A percentile compares a stretch with the other conserved stretches of the same genome.
phyloP scores from a whole-genome alignment of 2,797 vertebrate species.

The Gorsachius magnificus region DNA sequence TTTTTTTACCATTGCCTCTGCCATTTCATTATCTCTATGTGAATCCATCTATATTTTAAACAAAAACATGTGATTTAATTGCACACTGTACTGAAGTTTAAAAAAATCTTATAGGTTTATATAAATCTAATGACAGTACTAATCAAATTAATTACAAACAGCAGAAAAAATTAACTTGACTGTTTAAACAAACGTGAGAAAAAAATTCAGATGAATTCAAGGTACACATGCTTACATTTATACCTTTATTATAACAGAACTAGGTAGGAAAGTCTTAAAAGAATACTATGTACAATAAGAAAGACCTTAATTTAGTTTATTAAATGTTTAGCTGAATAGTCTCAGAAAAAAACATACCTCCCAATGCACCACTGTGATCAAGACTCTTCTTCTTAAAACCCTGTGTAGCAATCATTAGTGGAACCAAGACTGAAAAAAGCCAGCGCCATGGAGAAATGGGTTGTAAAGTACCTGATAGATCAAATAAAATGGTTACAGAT shows the following conservation, averaged over 20 bases:
- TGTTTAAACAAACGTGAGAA: not conserved
- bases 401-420: conserved; percentile 79
- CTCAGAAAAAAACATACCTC: conserved; percentile 78
- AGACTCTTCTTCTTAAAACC: conserved; percentile 89
- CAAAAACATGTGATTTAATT: not conserved
- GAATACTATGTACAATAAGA: not conserved
- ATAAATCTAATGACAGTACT: not conserved
- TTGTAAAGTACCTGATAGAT: conserved; percentile 82
- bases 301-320: not conserved
- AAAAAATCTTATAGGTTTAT: not conserved
- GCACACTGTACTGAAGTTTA: not conserved
- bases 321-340: not conserved
- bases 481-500: not conserved
- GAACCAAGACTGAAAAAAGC: conserved; percentile 90
- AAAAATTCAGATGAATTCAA: not conserved
- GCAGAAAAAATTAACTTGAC: not conserved
- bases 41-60: not conserved
- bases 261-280: not conserved
- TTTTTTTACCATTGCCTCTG: not conserved
- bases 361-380: conserved; percentile 87
- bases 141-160: not conserved
- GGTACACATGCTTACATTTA: not conserved
- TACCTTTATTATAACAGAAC: not conserved
- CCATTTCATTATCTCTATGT: not conserved
- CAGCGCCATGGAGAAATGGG: conserved; percentile 96